These are phyloP conservation scores for Enteromius treurensis DNA, from an alignment of 2,797 vertebrate species.

Conservation along the genomic window DNA sequence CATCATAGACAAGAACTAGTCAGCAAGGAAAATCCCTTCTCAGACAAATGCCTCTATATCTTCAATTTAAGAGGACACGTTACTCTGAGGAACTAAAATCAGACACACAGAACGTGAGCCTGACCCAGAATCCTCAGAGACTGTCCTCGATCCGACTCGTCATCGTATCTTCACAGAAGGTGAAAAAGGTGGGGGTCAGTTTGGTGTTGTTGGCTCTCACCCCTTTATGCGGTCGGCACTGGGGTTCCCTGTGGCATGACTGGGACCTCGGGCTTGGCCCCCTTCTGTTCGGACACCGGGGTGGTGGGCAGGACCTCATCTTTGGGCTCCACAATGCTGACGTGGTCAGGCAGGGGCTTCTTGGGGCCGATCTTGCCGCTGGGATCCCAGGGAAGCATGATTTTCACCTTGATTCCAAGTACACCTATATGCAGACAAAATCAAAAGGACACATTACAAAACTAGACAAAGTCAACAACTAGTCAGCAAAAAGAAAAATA, in stretches of 20 bases:
- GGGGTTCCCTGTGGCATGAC: constrained; percentile 90
- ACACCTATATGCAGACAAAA: constrained; percentile 78
- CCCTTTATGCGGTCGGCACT: constrained; percentile 78
- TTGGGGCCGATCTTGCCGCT: constrained; percentile 98
- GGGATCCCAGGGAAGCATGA: constrained; percentile 98
- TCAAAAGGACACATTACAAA: neutral
- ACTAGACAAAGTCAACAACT: neutral
- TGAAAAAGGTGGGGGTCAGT: neutral
- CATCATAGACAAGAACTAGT: neutral
- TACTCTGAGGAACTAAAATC: constrained; percentile 46
- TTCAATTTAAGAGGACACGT: constrained; percentile 56
- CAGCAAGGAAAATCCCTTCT: constrained; percentile 58
- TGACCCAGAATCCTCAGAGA: constrained; percentile 10
- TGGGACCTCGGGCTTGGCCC: constrained; percentile 92
- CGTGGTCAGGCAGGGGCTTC: constrained; percentile 97
- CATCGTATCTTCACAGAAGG: constrained; percentile 72
- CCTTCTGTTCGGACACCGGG: constrained; percentile 97
- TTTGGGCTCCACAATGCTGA: constrained; percentile 98
- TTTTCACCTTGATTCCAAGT: constrained; percentile 98
- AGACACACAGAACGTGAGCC: constrained; percentile 63
- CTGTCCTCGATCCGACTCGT: constrained; percentile 65
- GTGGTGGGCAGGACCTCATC: constrained; percentile 94
- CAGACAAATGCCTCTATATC: constrained; percentile 74
- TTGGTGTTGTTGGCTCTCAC: constrained; percentile 36
- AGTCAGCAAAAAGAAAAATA: neutral